phyloP scores from a whole-genome alignment of 1,140 invertebrate species.

The Hylyphantes graminicola region DNA sequence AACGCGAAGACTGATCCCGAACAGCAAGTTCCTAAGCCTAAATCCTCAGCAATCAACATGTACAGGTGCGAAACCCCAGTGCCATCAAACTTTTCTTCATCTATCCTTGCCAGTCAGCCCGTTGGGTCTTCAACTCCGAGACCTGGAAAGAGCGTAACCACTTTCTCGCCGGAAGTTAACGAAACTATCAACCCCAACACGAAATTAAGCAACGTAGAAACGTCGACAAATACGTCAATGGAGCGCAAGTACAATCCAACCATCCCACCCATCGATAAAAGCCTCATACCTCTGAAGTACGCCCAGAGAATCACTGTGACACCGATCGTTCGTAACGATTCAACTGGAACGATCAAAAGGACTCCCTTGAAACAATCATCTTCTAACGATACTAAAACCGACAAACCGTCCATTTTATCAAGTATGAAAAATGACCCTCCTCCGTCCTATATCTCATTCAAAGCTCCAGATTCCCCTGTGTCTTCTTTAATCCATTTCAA shows the following conservation, averaged over 20 bases:
- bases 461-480: constrained; percentile 36
- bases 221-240: background rate
- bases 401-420: background rate
- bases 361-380: constrained; percentile 14
- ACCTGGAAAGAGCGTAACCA: constrained; percentile 7
- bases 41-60: constrained; percentile 39
- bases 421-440: background rate
- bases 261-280: background rate
- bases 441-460: constrained; percentile 21
- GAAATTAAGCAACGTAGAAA: background rate
- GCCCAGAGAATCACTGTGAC: constrained; percentile 62
- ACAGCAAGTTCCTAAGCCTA: constrained; percentile 7
- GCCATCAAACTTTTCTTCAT: constrained; percentile 31
- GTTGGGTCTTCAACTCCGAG: constrained; percentile 31
- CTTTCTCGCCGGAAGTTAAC: constrained; percentile 38
- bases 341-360: constrained; percentile 29
- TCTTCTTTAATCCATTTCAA: background rate
- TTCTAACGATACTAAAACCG: constrained; percentile 11
- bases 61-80: constrained; percentile 51
- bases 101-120: background rate
- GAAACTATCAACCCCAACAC: constrained; percentile 3
- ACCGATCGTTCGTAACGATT: constrained; percentile 64
- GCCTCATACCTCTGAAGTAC: constrained; percentile 50
- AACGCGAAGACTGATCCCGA: background rate
- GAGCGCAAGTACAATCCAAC: background rate